Conservation (phyloP, 2,797 vertebrate genomes). For the Malacoctenus gilli region DNA sequence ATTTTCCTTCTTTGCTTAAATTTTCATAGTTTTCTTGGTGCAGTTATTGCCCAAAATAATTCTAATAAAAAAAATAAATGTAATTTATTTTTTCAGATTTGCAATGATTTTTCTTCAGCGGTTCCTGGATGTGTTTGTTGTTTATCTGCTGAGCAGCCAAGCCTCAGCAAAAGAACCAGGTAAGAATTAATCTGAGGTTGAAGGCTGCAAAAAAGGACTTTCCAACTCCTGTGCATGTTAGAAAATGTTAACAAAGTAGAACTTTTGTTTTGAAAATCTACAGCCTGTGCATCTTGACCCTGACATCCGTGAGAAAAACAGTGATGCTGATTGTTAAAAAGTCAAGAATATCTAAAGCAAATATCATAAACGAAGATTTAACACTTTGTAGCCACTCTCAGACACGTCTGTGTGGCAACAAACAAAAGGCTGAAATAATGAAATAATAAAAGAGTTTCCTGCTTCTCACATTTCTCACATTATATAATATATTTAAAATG, state of each 20-base stretch:
- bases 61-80: not conserved
- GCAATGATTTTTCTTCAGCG: constrained; percentile 46
- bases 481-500: too few species aligned
- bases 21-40: too few species aligned
- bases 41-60: too few species aligned
- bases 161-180: constrained; percentile 33
- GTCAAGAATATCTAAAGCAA: constrained; percentile 32
- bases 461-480: too few species aligned
- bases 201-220: too few species aligned
- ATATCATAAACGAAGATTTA: not conserved
- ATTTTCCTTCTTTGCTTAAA: too few species aligned
- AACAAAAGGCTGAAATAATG: not conserved
- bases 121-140: constrained; percentile 23
- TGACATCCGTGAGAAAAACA: not conserved
- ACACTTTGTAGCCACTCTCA: not conserved
- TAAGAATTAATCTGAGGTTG: constrained; percentile 21
- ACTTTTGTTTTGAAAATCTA: too few species aligned
- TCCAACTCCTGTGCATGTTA: too few species aligned
- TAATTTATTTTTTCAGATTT: constrained; percentile 27
- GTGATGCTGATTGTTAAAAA: constrained; percentile 15
- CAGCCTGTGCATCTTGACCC: not conserved
- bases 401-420: not conserved
- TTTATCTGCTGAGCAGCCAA: constrained; percentile 43
- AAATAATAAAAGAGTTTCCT: not conserved
- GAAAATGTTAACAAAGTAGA: too few species aligned